Conservation (phyloP, 2,797 vertebrate genomes). For the Phoxinus dragarum region DNA sequence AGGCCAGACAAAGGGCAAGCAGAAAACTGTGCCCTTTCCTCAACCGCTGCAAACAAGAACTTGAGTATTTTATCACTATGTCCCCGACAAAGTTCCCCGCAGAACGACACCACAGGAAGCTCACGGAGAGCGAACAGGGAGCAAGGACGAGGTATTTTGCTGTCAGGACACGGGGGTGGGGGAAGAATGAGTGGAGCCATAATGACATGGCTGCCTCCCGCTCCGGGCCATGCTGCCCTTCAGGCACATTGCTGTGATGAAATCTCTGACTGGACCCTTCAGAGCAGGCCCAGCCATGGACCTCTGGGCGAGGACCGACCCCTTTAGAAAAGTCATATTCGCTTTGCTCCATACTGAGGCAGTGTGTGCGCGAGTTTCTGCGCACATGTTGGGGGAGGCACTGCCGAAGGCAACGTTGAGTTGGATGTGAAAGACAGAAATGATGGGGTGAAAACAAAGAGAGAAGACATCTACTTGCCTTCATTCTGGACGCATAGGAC, state of each 20-base stretch:
- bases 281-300: slow-evolving; percentile 85
- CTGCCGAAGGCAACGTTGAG: slow-evolving; percentile 76
- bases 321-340: slow-evolving; percentile 90
- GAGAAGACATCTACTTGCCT: slow-evolving; percentile 64
- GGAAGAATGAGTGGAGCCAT: slow-evolving; percentile 82
- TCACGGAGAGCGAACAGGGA: slow-evolving; percentile 19
- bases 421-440: slow-evolving; percentile 89
- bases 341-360: slow-evolving; percentile 77
- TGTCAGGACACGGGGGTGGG: slow-evolving; percentile 67
- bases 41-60: slow-evolving; percentile 30
- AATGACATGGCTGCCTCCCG: slow-evolving; percentile 71
- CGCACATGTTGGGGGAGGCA: slow-evolving; percentile 48
- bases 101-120: slow-evolving; percentile 40
- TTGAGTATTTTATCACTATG: not conserved
- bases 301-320: slow-evolving; percentile 87
- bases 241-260: slow-evolving; percentile 85
- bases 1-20: slow-evolving; percentile 55
- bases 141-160: slow-evolving; percentile 39
- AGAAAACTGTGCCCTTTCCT: slow-evolving; percentile 42
- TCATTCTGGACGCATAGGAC: slow-evolving; percentile 26
- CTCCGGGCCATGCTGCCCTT: slow-evolving; percentile 78
- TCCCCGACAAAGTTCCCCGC: not conserved
- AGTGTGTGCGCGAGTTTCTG: slow-evolving; percentile 37
- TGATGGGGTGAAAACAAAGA: slow-evolving; percentile 85
- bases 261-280: slow-evolving; percentile 88